These are phyloP conservation scores for Ceratina australensis DNA, from an alignment of 1,140 invertebrate species.

Conservation along the genomic window DNA sequence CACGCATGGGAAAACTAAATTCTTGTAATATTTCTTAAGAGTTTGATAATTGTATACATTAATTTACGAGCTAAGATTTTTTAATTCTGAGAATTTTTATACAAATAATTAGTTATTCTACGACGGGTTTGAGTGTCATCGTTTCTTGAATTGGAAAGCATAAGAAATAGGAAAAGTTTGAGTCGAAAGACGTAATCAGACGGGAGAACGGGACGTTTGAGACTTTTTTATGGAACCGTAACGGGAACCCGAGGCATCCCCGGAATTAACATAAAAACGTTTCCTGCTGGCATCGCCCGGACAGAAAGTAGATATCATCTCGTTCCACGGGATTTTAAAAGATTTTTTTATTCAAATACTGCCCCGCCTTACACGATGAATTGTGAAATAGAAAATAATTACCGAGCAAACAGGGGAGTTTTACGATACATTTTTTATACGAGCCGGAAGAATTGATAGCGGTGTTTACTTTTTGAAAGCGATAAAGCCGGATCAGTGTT, in stretches of 20 bases:
- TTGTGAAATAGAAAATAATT: neutral
- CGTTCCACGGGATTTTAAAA: neutral
- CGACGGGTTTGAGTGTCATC: too few relatives aligned
- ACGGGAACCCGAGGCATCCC: neutral
- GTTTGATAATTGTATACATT: too few relatives aligned
- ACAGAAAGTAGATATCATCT: conserved; percentile 13
- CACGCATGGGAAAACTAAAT: too few relatives aligned
- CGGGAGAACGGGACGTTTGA: neutral
- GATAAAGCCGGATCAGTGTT: neutral
- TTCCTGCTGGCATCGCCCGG: conserved; percentile 2
- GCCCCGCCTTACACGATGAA: neutral
- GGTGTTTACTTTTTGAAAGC: neutral
- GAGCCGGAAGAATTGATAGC: too few relatives aligned
- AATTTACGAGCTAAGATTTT: too few relatives aligned
- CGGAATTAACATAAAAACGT: conserved; percentile 19
- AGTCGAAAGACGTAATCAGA: neutral
- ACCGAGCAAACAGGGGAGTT: too few relatives aligned
- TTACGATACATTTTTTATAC: too few relatives aligned
- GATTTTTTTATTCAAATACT: conserved; percentile 2
- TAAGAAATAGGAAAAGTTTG: neutral
- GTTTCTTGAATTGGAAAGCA: too few relatives aligned
- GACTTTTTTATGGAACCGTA: neutral
- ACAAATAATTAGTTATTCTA: too few relatives aligned
- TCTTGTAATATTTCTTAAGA: too few relatives aligned
- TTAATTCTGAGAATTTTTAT: too few relatives aligned